Percentiles rank a stretch among this genome's conserved stretches.
phyloP scores from a whole-genome alignment of 1,140 invertebrate genomes.

The Anastatus disparis region DNA sequence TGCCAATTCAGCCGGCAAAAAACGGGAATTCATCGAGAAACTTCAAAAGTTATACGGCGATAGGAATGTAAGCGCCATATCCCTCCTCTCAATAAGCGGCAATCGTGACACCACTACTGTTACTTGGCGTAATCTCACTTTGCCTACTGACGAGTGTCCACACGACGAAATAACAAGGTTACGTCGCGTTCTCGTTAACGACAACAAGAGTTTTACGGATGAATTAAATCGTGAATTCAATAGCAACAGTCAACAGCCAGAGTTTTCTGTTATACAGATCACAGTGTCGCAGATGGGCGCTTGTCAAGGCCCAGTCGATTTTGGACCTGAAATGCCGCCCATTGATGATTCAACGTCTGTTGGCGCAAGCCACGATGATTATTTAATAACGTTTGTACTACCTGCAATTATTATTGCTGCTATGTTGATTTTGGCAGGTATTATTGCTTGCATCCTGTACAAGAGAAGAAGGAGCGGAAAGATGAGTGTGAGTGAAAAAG shows the following conservation, averaged over 20 bases:
- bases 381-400: slow-evolving; percentile 89
- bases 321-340: slow-evolving; percentile 60
- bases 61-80: slow-evolving; percentile 76
- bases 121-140: slow-evolving; percentile 83
- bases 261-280: slow-evolving; percentile 82
- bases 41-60: slow-evolving; percentile 80
- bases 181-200: slow-evolving; percentile 73
- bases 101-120: slow-evolving; percentile 71
- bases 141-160: slow-evolving; percentile 78
- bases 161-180: slow-evolving; percentile 78
- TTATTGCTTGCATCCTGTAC: slow-evolving; percentile 91
- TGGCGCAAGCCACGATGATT: slow-evolving; percentile 74
- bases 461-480: slow-evolving; percentile 83
- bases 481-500: slow-evolving; percentile 78
- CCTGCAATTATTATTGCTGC: slow-evolving; percentile 89
- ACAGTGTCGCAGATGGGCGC: slow-evolving; percentile 76
- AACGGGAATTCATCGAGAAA: slow-evolving; percentile 83
- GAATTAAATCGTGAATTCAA: slow-evolving; percentile 78
- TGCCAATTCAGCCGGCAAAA: slow-evolving; percentile 73
- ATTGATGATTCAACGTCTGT: slow-evolving; percentile 67
- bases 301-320: slow-evolving; percentile 74
- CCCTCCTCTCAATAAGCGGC: slow-evolving; percentile 68
- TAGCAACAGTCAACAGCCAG: slow-evolving; percentile 60
- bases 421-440: slow-evolving; percentile 86
- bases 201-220: slow-evolving; percentile 72